Conservation (phyloP, 2,888 invertebrate genomes). For the Himalopsyche anomala region DNA sequence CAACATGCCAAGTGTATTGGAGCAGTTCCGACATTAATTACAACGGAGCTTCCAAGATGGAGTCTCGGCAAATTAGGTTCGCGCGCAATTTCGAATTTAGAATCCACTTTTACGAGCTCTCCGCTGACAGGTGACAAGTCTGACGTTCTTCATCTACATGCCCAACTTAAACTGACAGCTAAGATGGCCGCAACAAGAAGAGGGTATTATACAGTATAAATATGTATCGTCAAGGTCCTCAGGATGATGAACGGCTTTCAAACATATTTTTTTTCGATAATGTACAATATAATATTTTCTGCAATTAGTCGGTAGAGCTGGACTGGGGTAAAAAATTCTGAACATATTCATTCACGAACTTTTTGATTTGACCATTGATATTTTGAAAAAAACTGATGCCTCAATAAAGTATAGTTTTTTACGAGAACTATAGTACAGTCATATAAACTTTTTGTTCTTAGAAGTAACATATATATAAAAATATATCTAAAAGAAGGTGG, state of each 20-base stretch:
- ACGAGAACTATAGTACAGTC: no score
- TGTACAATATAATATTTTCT: no score
- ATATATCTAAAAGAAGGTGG: no score
- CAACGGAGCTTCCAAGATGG: slow-evolving; percentile 23
- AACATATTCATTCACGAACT: no score
- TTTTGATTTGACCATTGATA: no score
- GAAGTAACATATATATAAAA: no score
- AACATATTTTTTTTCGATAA: no score
- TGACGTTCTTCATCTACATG: slow-evolving; percentile 31
- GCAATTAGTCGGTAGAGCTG: no score
- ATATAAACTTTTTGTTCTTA: no score
- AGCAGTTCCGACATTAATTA: slow-evolving; percentile 38
- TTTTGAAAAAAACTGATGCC: no score
- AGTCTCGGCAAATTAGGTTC: slow-evolving; percentile 33
- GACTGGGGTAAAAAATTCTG: no score
- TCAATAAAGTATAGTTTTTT: no score
- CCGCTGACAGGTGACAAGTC: slow-evolving; percentile 40
- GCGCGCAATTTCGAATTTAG: slow-evolving; percentile 19
- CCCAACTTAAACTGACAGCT: slow-evolving; percentile 31
- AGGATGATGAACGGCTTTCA: background rate
- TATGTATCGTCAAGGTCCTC: background rate
- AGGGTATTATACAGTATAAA: background rate
- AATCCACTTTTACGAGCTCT: slow-evolving; percentile 35
- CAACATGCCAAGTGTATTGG: slow-evolving; percentile 20
- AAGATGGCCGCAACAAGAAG: slow-evolving; percentile 28